Evolutionary conservation across 2,888 invertebrate genomes (phyloP).

Genomic region (Eristalinus aeneus): DNA sequence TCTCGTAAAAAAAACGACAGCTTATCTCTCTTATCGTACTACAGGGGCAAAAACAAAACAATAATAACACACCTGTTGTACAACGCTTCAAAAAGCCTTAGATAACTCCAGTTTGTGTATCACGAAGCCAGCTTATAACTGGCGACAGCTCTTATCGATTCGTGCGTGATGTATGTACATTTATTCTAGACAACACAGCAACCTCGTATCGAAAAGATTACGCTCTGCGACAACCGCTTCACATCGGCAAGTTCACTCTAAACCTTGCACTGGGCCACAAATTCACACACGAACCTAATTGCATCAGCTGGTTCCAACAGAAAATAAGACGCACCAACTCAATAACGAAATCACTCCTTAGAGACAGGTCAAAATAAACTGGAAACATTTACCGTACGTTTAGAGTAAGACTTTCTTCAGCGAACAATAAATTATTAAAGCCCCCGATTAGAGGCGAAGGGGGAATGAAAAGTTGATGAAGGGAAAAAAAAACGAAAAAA

Average conservation of each 20-base stretch:
- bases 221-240: not conserved
- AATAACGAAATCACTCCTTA: not conserved
- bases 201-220: constrained; percentile 18
- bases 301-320: constrained; percentile 39
- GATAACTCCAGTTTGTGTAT: constrained; percentile 12
- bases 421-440: constrained; percentile 21
- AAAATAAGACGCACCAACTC: not conserved
- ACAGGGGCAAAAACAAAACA: not conserved
- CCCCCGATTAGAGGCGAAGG: not conserved
- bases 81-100: constrained; percentile 1
- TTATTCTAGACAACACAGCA: not conserved
- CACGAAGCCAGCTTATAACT: not conserved
- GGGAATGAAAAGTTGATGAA: not conserved
- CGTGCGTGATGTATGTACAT: constrained; percentile 19
- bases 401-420: constrained; percentile 45
- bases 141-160: constrained; percentile 31
- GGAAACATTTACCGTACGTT: constrained; percentile 5
- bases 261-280: not conserved
- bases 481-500: not conserved
- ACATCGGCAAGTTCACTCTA: not conserved
- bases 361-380: not conserved
- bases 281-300: not conserved
- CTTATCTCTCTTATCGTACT: not conserved
- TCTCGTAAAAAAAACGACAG: not conserved
- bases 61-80: constrained; percentile 11